Conservation (phyloP, 2,113 vertebrate genomes). For the Eolophus roseicapilla region DNA sequence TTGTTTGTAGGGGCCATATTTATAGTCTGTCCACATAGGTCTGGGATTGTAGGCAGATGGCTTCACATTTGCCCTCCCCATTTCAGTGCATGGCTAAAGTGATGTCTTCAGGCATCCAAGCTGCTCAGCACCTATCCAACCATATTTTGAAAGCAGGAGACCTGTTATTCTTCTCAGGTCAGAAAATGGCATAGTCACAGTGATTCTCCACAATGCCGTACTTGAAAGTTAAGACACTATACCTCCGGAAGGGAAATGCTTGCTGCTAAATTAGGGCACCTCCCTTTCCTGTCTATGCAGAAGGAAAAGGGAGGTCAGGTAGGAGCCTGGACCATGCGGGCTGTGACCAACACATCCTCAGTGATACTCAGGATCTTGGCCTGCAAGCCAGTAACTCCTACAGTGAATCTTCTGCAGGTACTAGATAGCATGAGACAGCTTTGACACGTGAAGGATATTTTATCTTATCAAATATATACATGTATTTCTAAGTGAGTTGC, state of each 20-base stretch:
- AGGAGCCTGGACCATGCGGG: accelerated
- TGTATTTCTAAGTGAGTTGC: neutral
- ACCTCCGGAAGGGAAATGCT: neutral
- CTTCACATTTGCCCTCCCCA: neutral
- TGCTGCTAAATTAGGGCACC: neutral
- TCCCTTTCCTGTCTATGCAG: neutral
- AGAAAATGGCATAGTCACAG: neutral
- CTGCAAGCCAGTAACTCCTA: neutral
- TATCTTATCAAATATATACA: neutral
- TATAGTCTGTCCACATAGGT: neutral
- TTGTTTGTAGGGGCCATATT: neutral
- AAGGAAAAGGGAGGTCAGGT: neutral
- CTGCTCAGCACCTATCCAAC: neutral
- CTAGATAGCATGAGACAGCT: neutral
- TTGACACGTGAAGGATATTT: neutral
- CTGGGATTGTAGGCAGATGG: neutral
- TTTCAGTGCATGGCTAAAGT: neutral
- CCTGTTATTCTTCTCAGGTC: neutral
- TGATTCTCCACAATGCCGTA: neutral
- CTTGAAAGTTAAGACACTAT: neutral
- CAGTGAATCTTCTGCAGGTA: neutral
- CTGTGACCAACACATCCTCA: neutral
- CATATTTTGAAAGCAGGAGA: neutral
- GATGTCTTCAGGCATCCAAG: neutral
- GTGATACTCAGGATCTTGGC: neutral